Base-by-base conservation (phyloP, 1,140 invertebrate genomes). In the Venustaconcha ellipsiformis region DNA sequence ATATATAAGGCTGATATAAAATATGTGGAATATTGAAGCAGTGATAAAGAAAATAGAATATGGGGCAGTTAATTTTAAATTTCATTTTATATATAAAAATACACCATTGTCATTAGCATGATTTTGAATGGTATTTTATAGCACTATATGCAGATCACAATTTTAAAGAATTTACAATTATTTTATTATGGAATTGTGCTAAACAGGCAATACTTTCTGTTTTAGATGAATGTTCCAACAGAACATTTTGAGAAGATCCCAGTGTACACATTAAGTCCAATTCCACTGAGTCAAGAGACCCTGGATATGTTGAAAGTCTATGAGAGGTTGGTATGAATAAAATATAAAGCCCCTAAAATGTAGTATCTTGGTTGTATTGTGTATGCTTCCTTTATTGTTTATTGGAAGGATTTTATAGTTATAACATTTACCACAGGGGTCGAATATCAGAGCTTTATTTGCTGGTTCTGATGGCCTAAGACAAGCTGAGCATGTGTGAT, bases 231-330 rank as follows among this genome's bases (percentile, higher is more conserved):
- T 75, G 97, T 99, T 81, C 97, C 96, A 26, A 96, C 95, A 72
- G 96, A 97, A 87, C 96, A 98, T 86, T 98, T 98, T 91, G 94
- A 95, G n/a, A 95, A 95, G 87, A 95, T 98, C 73, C 96, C 97
- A 8, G 96, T 98, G 48, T 96, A 96, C 74, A 92, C 96, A 81
- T 91, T 98, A 58, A 97, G 95, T 82, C 96, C 97, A 20, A 95
- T 94, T 80, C 92, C 82, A 87, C 91, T 93, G 90, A 88, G 93
- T 93, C 86, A 80, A 72, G 83, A 87, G 65, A 77, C 79, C 18
- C 72, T 80, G 37, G 82, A 83, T 62, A 73, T 81, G 20, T 67
- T 83, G 20, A 83, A 80, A 60, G 80, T 80, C 13, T 80, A 76
- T 78, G 80, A 79, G 71, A 82, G 82, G 82, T 83, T 70, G 69